Percentiles rank a stretch among this genome's conserved stretches.
Evolutionary conservation across 2,888 invertebrate genomes (phyloP).

Genomic region (Cremastobaeus sp.): DNA sequence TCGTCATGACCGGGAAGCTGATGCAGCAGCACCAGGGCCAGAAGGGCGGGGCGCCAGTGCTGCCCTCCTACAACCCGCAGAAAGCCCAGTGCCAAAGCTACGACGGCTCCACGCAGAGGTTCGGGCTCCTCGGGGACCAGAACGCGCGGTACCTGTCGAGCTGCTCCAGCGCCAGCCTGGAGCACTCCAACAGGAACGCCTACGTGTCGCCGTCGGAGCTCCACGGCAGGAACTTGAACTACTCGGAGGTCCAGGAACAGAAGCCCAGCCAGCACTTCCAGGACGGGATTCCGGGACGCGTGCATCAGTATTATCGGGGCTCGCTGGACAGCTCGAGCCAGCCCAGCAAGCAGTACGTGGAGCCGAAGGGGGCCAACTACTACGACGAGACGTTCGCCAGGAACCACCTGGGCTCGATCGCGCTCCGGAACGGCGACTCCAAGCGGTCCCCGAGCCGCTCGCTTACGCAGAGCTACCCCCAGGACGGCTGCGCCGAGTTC

Average conservation of each 20-base stretch:
- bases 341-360: slow-evolving; percentile 70
- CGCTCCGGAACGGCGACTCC: slow-evolving; percentile 61
- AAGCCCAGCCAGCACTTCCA: slow-evolving; percentile 71
- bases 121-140: too few species aligned
- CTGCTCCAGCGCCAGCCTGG: slow-evolving; percentile 63
- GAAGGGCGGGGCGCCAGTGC: slow-evolving; percentile 65
- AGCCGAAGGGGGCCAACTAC: slow-evolving; percentile 66
- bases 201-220: slow-evolving; percentile 76
- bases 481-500: slow-evolving; percentile 67
- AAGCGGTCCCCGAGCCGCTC: slow-evolving; percentile 68
- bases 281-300: slow-evolving; percentile 70
- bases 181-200: slow-evolving; percentile 72
- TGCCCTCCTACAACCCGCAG: slow-evolving; percentile 63
- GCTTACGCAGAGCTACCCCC: too few species aligned
- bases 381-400: slow-evolving; percentile 68
- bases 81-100: slow-evolving; percentile 72
- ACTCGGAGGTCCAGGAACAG: slow-evolving; percentile 64
- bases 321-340: slow-evolving; percentile 65
- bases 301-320: slow-evolving; percentile 71
- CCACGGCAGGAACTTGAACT: slow-evolving; percentile 69
- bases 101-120: slow-evolving; percentile 69
- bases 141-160: too few species aligned
- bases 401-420: slow-evolving; percentile 68
- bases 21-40: slow-evolving; percentile 66
- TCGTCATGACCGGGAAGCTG: slow-evolving; percentile 89